Evolutionary conservation across 2,888 invertebrate species (phyloP).

Genomic region (Poecilus cupreus): DNA sequence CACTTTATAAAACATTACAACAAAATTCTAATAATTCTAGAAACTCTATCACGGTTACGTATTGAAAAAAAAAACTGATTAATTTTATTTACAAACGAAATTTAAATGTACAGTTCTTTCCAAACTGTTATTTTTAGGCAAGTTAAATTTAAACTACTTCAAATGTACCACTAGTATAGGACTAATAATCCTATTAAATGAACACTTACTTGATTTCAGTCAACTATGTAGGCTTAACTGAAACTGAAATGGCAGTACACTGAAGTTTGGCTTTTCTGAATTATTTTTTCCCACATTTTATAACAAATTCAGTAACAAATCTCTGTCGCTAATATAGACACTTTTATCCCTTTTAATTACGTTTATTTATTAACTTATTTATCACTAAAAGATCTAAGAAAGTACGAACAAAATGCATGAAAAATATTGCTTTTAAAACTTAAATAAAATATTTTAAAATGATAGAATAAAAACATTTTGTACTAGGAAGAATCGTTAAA

Average conservation of each 20-base stretch:
- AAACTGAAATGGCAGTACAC: conserved; percentile 43
- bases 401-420: background rate
- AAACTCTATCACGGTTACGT: conserved; percentile 2
- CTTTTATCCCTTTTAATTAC: no score
- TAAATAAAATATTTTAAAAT: background rate
- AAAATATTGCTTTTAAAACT: conserved; percentile 23
- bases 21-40: background rate
- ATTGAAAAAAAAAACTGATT: background rate
- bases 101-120: no score
- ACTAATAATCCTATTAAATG: conserved; percentile 18
- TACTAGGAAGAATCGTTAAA: conserved; percentile 19
- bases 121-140: background rate
- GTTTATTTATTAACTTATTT: background rate
- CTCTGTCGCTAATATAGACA: no score
- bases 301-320: conserved; percentile 2
- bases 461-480: background rate
- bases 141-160: background rate
- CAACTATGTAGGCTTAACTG: conserved; percentile 7
- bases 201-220: conserved; percentile 34
- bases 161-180: background rate
- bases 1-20: background rate
- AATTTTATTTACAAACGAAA: background rate
- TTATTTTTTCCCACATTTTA: background rate
- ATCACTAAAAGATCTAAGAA: background rate
- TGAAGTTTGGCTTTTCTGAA: conserved; percentile 14